Evolutionary conservation across 2,797 vertebrate genomes (phyloP).

Genomic region (Stomatorhinus walkeri): DNA sequence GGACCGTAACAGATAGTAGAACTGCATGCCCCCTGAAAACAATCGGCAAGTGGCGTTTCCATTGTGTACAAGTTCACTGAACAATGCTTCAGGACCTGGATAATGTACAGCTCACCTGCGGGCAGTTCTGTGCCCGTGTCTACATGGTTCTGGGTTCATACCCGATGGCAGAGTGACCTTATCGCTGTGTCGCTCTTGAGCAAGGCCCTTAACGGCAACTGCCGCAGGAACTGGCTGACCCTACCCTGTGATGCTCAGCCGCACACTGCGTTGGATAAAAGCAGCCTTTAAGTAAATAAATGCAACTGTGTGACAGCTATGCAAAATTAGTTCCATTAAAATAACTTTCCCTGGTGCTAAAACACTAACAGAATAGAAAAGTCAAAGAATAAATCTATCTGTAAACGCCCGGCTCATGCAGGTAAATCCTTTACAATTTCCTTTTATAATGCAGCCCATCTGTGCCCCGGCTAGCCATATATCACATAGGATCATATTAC

Average conservation of each 20-base stretch:
- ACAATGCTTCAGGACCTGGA: neutral
- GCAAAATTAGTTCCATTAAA: neutral
- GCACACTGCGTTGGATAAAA: neutral
- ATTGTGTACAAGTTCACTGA: neutral
- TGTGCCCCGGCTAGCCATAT: neutral
- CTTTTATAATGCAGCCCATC: neutral
- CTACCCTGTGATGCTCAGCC: neutral
- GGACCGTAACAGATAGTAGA: neutral
- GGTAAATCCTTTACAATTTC: neutral
- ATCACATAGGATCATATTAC: neutral
- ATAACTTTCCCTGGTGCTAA: neutral
- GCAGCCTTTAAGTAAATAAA: neutral
- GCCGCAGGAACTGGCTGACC: neutral
- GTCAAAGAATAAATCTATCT: neutral
- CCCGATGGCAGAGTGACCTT: neutral
- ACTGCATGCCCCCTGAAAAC: neutral
- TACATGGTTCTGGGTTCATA: neutral
- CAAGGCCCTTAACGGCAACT: neutral
- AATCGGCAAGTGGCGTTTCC: neutral
- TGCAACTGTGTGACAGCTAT: neutral
- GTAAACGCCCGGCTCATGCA: neutral
- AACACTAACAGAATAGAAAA: neutral
- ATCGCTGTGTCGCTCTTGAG: neutral
- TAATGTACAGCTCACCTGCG: neutral
- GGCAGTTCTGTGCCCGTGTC: neutral